Evolutionary conservation across 2,113 vertebrate species (phyloP).

Genomic region (Grammomys surdaster): DNA sequence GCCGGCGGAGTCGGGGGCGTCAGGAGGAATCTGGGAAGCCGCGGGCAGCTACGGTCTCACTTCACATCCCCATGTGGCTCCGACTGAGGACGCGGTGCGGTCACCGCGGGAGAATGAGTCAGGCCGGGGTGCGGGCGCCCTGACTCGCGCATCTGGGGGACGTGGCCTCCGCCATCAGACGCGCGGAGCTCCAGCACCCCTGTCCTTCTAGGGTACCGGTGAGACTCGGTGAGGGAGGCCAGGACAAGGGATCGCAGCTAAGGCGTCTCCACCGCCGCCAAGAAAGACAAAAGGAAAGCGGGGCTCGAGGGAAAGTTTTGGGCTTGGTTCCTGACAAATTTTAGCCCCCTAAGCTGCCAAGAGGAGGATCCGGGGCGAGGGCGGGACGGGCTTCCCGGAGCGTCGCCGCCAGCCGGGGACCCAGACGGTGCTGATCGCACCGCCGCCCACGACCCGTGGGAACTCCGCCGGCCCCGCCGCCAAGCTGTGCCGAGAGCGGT

Average conservation of each 20-base stretch:
- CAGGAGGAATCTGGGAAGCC: conserved; percentile 49
- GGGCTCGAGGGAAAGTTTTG: conserved; percentile 72
- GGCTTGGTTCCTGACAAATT: not conserved
- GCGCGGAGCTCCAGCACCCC: not conserved
- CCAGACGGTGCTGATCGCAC: not conserved
- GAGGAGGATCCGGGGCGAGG: not conserved
- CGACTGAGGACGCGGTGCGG: conserved; percentile 59
- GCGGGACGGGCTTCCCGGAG: conserved; percentile 17
- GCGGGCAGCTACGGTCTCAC: conserved; percentile 57
- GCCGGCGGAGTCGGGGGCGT: conserved; percentile 61
- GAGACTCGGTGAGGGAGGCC: not conserved
- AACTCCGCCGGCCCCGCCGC: not conserved
- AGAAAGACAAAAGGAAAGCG: conserved; percentile 66
- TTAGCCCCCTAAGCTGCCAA: not conserved
- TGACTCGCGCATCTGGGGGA: conserved; percentile 40
- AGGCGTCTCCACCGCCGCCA: not conserved
- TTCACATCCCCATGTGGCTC: conserved; percentile 59
- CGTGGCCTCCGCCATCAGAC: conserved; percentile 1
- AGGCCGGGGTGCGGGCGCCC: conserved; percentile 56
- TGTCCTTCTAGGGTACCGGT: not conserved
- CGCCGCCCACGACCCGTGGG: conserved; percentile 17
- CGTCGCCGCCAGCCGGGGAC: not conserved
- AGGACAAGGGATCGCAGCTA: not conserved
- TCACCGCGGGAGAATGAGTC: conserved; percentile 69
- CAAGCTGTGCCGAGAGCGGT: not conserved